A percentile compares a stretch with the other conserved stretches of the same genome.
Conservation (phyloP, 2,888 invertebrate genomes). For the Tinea semifulvella region DNA sequence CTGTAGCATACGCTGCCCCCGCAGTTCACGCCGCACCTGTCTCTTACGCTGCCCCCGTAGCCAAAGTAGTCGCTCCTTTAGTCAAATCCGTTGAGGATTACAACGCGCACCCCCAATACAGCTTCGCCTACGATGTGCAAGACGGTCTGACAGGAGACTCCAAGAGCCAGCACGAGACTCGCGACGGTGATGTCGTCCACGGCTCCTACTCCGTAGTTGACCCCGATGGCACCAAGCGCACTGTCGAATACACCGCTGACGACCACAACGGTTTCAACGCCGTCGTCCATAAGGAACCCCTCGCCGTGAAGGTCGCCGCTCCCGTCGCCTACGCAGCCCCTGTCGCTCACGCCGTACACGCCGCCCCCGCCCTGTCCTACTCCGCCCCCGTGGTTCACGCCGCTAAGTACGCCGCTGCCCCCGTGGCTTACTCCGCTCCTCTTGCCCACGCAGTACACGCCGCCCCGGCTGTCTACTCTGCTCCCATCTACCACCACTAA, state of each 20-base stretch:
- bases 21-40: conserved; percentile 21
- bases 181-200: conserved; percentile 53
- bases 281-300: conserved; percentile 5
- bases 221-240: conserved; percentile 56
- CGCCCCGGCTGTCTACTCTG: conserved; percentile 21
- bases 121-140: conserved; percentile 3
- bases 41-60: conserved; percentile 13
- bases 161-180: conserved; percentile 53
- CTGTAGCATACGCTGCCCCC: conserved; percentile 15
- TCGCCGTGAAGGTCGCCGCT: conserved; percentile 14
- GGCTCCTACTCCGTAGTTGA: conserved; percentile 59
- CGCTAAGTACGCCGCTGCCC: conserved; percentile 28
- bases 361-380: conserved; percentile 22
- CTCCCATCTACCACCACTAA: conserved; percentile 38
- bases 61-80: conserved; percentile 21
- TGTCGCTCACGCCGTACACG: conserved; percentile 20
- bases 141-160: conserved; percentile 17
- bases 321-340: conserved; percentile 20
- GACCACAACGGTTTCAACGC: conserved; percentile 23
- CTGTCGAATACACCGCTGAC: conserved; percentile 60
- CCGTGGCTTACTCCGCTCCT: conserved; percentile 28
- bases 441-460: conserved; percentile 20
- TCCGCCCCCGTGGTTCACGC: conserved; percentile 26
- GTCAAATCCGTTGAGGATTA: conserved; percentile 26
- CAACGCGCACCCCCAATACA: conserved; percentile 37